Evolutionary conservation across 2,888 invertebrate species (phyloP).

Genomic region (Flexamia atlantica): DNA sequence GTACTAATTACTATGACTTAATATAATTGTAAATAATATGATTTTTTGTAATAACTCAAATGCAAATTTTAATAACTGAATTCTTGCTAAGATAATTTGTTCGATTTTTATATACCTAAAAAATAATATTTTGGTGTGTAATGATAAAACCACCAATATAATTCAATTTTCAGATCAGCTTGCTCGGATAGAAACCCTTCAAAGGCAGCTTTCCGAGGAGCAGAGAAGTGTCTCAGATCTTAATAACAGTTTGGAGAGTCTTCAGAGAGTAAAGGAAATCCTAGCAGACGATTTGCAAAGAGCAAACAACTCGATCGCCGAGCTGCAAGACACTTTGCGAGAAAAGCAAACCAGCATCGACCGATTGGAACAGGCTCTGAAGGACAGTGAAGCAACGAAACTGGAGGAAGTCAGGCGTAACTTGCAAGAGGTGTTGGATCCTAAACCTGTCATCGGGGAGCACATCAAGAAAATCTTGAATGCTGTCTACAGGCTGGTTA

Average conservation of each 20-base stretch:
- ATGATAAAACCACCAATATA: too few relatives aligned
- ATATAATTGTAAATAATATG: too few relatives aligned
- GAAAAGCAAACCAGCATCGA: constrained; percentile 50
- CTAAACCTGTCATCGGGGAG: constrained; percentile 26
- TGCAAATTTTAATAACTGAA: too few relatives aligned
- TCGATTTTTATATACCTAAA: too few relatives aligned
- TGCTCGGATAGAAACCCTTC: not conserved
- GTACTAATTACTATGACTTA: too few relatives aligned
- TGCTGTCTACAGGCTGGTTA: constrained; percentile 38
- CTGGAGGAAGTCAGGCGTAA: constrained; percentile 40
- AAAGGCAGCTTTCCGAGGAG: constrained; percentile 29
- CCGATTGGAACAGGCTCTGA: constrained; percentile 24
- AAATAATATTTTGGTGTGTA: too few relatives aligned
- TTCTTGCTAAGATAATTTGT: too few relatives aligned
- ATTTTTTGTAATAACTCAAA: too few relatives aligned
- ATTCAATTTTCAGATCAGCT: constrained; percentile 45
- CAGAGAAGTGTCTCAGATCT: not conserved
- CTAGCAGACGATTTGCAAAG: not conserved
- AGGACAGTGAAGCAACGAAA: constrained; percentile 39
- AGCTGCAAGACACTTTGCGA: constrained; percentile 28
- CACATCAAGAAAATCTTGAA: constrained; percentile 50
- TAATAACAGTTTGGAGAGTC: constrained; percentile 7
- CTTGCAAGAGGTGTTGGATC: constrained; percentile 41
- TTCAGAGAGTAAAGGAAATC: constrained; percentile 2
- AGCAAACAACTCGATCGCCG: not conserved